Evolutionary conservation across 35 echinoderm and acorn worm species (phyloP).

Genomic region (Acanthaster planci): DNA sequence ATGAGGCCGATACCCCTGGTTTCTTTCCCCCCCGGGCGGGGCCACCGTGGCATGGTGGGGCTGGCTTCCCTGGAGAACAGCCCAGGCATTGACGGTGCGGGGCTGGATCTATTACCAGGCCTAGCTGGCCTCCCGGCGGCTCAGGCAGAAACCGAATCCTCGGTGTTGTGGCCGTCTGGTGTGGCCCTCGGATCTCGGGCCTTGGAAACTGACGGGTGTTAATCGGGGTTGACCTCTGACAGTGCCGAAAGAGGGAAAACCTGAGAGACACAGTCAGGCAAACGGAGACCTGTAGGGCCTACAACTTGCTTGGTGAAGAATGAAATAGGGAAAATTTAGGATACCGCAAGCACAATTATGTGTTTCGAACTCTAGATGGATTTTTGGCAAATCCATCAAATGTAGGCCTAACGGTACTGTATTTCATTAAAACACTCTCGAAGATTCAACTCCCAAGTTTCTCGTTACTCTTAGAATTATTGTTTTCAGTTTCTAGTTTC

Average conservation of each 20-base stretch:
- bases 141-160: neutral
- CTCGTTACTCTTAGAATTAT: too few relatives aligned
- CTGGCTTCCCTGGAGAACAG: neutral
- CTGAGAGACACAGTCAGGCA: too few relatives aligned
- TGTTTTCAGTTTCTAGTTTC: too few relatives aligned
- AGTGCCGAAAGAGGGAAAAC: neutral
- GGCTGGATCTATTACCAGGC: constrained; percentile 17
- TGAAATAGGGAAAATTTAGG: too few relatives aligned
- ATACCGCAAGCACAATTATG: too few relatives aligned
- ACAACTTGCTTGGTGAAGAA: too few relatives aligned
- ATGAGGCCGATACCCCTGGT: constrained; percentile 4
- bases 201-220: neutral
- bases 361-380: too few relatives aligned
- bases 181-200: neutral
- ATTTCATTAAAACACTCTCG: too few relatives aligned
- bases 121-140: neutral
- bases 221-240: constrained; percentile 7
- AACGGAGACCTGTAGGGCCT: too few relatives aligned
- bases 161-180: constrained; percentile 16
- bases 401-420: too few relatives aligned
- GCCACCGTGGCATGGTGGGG: constrained; percentile 6
- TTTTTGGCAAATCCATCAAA: too few relatives aligned
- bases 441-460: too few relatives aligned
- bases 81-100: constrained; percentile 8
- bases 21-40: constrained; percentile 11